phyloP scores from a whole-genome alignment of 2,797 vertebrate genomes.

The Cyclura pinguis region DNA sequence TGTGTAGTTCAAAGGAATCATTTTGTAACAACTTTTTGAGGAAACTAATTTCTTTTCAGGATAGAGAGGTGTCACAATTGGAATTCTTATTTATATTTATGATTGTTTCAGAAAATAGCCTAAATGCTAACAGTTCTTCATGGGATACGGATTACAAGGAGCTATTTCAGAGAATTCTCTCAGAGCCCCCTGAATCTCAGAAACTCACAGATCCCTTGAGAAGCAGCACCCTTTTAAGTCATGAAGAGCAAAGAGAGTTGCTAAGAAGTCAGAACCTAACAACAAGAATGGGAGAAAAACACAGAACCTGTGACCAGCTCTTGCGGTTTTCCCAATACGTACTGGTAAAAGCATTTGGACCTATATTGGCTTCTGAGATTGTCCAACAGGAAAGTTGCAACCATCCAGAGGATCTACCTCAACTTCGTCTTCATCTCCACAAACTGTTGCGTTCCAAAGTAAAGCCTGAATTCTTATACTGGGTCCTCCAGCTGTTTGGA shows the following conservation, averaged over 20 bases:
- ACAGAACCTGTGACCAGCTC: conserved; percentile 51
- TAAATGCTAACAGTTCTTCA: conserved; percentile 50
- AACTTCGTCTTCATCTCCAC: conserved; percentile 21
- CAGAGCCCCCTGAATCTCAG: background rate
- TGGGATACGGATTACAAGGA: conserved; percentile 44
- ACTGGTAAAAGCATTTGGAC: conserved; percentile 53
- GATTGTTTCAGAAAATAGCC: conserved; percentile 64
- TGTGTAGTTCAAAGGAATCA: background rate
- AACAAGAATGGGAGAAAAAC: conserved; percentile 43
- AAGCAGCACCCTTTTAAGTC: conserved; percentile 4
- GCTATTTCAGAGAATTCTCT: conserved; percentile 15
- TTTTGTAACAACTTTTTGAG: background rate
- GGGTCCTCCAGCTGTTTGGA: conserved; percentile 45
- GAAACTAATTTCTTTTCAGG: accelerated
- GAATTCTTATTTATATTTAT: conserved; percentile 35
- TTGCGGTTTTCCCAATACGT: conserved; percentile 57
- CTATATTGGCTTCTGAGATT: conserved; percentile 57
- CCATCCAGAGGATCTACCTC: conserved; percentile 44
- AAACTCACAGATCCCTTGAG: background rate
- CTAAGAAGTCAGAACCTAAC: conserved; percentile 45
- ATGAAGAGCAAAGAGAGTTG: conserved; percentile 23
- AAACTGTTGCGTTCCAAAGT: conserved; percentile 53
- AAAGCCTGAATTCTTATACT: conserved; percentile 41
- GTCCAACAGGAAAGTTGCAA: conserved; percentile 60
- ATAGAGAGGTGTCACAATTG: background rate